Base-by-base conservation (phyloP, 2,888 invertebrate genomes). In the Aquatica leii region DNA sequence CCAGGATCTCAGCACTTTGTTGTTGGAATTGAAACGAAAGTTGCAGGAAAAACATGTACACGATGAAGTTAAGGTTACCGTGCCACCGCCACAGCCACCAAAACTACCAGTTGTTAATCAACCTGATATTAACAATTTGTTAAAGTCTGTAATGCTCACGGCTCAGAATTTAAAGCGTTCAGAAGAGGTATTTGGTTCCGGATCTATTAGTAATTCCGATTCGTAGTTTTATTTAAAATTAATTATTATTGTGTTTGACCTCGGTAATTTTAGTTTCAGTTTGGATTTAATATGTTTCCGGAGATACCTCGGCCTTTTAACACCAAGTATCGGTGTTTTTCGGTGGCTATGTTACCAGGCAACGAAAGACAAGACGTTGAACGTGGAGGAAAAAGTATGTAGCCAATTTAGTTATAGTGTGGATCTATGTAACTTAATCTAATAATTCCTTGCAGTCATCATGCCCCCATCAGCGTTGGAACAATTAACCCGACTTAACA, bases 391-490 rank as follows among this genome's bases (percentile, higher is more conserved):
- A 98, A 98, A 88, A 97, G 96, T 96, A 85, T 84, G 86, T 76
- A 9, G 24, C 20, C 24, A 6, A 6, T 24, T 24, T 24, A 6
- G 6, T 2, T 24, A 4, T 24, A 2, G 24, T 2, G 2, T 24
- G 24, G 24, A 2, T 24, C 4, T 24, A 24, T 6, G 6, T 2
- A 24, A 24, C n/a, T n/a, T n/a, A n/a, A n/a, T n/a, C n/a, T n/a
- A n/a, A n/a, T n/a, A n/a, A n/a, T n/a, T 24, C 24, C 67, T 87
- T 88, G 54, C 83, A 96, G 97, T 98, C 75, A 97, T 98, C 43
- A 97, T 98, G 95, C 98, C 98, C 6, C 97, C 97, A 0, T 97
- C 97, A 41, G 97, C 97, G 0, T 81, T 98, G 71, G 98, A 98
- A 77, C 91, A 92, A 69, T 85, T 98, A 5, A 97, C 96, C 2